Percentiles rank a stretch among this genome's conserved stretches.
These are phyloP conservation scores for Coremacera marginata DNA, from an alignment of 2,888 invertebrate genomes.

Conservation along the genomic window DNA sequence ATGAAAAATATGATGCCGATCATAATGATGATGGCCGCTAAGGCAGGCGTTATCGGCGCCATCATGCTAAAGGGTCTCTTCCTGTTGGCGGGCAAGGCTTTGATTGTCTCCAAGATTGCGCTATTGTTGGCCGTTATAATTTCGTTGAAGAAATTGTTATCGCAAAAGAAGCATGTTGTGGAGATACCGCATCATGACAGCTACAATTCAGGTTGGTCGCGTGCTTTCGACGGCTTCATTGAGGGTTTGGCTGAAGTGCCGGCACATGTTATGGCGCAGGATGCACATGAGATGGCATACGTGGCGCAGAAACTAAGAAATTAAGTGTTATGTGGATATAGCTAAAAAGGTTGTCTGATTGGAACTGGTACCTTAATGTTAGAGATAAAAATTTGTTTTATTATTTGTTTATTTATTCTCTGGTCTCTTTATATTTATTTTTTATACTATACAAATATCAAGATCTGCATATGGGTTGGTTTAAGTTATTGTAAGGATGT, in stretches of 20 bases:
- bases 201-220: constrained; percentile 75
- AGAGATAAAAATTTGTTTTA: too few relatives aligned
- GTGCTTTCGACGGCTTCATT: constrained; percentile 68
- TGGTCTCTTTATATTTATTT: too few relatives aligned
- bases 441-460: too few relatives aligned
- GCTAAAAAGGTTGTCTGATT: too few relatives aligned
- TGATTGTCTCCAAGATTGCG: constrained; percentile 87
- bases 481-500: too few relatives aligned
- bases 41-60: constrained; percentile 84
- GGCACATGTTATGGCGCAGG: constrained; percentile 63
- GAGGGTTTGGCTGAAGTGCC: constrained; percentile 70
- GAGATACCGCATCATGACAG: constrained; percentile 77
- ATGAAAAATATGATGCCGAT: constrained; percentile 81
- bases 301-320: constrained; percentile 70
- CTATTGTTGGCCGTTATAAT: constrained; percentile 83
- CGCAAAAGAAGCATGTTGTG: constrained; percentile 76
- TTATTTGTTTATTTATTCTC: too few relatives aligned
- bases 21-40: constrained; percentile 82
- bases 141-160: constrained; percentile 85
- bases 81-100: constrained; percentile 85
- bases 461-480: too few relatives aligned
- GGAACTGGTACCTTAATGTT: too few relatives aligned
- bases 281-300: constrained; percentile 76
- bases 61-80: constrained; percentile 85
- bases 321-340: too few relatives aligned